A percentile compares a stretch with the other conserved stretches of the same genome.
These are phyloP conservation scores for Papilio protenor DNA, from an alignment of 2,888 invertebrate genomes.

Conservation along the genomic window DNA sequence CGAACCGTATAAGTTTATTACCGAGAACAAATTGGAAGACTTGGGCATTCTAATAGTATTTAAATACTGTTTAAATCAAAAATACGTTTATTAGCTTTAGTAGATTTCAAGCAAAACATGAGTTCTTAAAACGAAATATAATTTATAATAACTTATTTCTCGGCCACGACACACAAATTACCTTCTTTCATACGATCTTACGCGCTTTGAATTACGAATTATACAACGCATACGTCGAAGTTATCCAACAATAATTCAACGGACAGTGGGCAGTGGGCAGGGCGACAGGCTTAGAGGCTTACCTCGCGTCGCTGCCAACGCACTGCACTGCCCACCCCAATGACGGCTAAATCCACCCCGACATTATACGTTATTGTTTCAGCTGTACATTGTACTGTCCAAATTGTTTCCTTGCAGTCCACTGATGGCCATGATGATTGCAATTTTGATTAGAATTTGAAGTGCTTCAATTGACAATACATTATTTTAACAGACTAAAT, in stretches of 20 bases:
- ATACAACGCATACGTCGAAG: conserved; percentile 36
- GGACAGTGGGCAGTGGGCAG: conserved; percentile 45
- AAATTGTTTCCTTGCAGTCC: conserved; percentile 26
- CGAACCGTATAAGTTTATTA: not conserved
- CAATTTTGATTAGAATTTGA: not conserved
- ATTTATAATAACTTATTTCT: not conserved
- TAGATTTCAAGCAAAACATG: not conserved
- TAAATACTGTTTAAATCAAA: not conserved
- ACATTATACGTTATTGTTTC: conserved; percentile 40
- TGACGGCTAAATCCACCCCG: conserved; percentile 45
- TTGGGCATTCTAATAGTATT: not conserved
- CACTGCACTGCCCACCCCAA: conserved; percentile 49
- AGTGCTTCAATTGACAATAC: not conserved
- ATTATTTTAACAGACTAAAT: not conserved
- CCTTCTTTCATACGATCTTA: not conserved
- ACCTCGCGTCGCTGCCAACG: conserved; percentile 51
- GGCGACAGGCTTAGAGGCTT: conserved; percentile 53
- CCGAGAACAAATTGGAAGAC: not conserved
- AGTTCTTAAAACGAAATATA: not conserved
- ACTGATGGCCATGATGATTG: not conserved
- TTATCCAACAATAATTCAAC: conserved; percentile 50
- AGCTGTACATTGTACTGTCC: conserved; percentile 16
- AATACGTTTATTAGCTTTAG: not conserved
- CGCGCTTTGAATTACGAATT: conserved; percentile 5
- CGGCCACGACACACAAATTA: not conserved